phyloP scores from a whole-genome alignment of 2,113 vertebrate species.

The Cinclus cinclus region DNA sequence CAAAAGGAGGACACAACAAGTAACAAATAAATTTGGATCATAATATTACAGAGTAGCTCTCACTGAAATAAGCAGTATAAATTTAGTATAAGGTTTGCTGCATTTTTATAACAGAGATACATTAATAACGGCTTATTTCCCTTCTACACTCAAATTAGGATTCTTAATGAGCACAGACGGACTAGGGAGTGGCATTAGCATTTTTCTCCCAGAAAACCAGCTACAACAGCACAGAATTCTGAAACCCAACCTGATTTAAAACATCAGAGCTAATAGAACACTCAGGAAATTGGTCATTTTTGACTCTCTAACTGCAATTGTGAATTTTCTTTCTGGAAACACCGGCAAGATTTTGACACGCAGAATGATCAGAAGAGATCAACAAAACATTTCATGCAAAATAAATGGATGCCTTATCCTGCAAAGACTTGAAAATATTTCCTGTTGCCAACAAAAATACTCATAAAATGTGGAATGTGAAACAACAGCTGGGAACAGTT shows the following conservation, averaged over 20 bases:
- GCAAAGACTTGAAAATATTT: conserved; percentile 4
- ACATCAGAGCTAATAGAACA: neutral
- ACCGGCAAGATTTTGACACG: neutral
- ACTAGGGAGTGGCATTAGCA: neutral
- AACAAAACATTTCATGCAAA: neutral
- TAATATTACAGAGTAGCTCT: neutral
- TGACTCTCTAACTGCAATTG: neutral
- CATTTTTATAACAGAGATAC: neutral
- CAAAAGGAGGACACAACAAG: neutral
- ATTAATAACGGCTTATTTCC: neutral
- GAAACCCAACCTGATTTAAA: neutral
- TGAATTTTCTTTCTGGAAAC: neutral
- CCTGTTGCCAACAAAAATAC: conserved; percentile 28
- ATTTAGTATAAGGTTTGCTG: neutral
- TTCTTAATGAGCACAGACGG: neutral
- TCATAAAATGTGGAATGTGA: conserved; percentile 37
- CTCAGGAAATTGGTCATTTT: neutral
- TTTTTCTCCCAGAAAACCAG: neutral
- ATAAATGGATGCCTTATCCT: neutral
- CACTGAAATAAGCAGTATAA: neutral
- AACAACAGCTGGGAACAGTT: conserved; percentile 31
- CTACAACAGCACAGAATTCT: neutral
- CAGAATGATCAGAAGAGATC: neutral
- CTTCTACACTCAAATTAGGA: neutral
- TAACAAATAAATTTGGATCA: neutral